These are phyloP conservation scores for Ellobium chinense DNA, from an alignment of 2,888 invertebrate genomes.

Conservation along the genomic window DNA sequence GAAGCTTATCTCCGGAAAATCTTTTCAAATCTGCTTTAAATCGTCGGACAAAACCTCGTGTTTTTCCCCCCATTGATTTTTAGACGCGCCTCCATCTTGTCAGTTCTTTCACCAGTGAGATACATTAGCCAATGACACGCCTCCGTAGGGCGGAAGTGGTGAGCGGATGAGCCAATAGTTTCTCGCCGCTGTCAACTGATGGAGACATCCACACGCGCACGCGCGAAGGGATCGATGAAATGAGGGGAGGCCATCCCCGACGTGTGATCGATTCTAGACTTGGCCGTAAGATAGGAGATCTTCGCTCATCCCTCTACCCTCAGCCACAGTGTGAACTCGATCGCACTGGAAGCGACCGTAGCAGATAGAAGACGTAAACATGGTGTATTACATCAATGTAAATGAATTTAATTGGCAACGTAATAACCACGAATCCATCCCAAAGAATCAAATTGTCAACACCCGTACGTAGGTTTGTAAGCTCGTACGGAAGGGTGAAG, in stretches of 20 bases:
- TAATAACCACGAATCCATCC: no score
- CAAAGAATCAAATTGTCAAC: no score
- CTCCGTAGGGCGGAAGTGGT: not conserved
- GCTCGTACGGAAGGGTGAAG: no score
- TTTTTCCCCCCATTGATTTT: conserved; percentile 35
- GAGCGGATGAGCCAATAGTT: conserved; percentile 8
- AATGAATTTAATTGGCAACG: no score
- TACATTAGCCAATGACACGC: conserved; percentile 14
- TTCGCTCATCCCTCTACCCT: no score
- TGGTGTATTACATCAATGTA: no score
- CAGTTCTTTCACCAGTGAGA: not conserved
- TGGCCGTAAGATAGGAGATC: no score
- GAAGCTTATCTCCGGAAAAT: conserved; percentile 40
- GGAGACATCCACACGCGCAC: not conserved
- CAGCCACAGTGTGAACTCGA: no score
- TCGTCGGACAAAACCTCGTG: conserved; percentile 24
- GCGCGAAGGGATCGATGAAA: conserved; percentile 22
- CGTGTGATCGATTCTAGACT: conserved; percentile 10
- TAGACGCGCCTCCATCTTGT: conserved; percentile 32
- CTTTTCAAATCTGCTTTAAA: conserved; percentile 43
- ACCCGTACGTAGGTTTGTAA: no score
- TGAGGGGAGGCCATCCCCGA: not conserved
- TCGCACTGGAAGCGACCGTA: no score
- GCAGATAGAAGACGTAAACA: no score
- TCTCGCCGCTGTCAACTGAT: not conserved